phyloP scores from a whole-genome alignment of 2,888 invertebrate species.

The Orthosia gothica region DNA sequence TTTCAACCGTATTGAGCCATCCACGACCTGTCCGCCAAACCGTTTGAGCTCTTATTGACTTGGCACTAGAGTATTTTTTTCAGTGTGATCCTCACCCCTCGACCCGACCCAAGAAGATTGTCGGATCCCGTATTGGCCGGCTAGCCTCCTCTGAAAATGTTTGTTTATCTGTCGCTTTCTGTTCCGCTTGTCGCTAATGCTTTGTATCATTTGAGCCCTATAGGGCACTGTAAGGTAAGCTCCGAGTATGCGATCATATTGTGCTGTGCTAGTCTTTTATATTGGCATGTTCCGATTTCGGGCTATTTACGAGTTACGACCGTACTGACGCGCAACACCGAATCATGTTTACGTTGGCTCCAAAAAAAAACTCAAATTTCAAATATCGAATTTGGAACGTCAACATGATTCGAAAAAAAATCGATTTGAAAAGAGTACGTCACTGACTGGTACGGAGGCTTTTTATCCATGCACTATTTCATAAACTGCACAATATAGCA shows the following conservation, averaged over 20 bases:
- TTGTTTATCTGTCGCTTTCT: conserved; percentile 86
- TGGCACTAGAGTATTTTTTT: conserved; percentile 92
- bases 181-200: conserved; percentile 86
- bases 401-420: conserved; percentile 47
- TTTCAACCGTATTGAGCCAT: conserved; percentile 67
- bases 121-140: conserved; percentile 89
- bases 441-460: conserved; percentile 51
- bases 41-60: conserved; percentile 88
- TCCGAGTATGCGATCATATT: conserved; percentile 72
- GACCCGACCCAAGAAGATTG: conserved; percentile 91
- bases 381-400: conserved; percentile 53
- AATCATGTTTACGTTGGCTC: conserved; percentile 58
- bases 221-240: conserved; percentile 71
- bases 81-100: conserved; percentile 92
- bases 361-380: conserved; percentile 12
- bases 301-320: conserved; percentile 50
- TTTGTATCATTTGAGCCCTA: conserved; percentile 76
- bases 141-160: conserved; percentile 91
- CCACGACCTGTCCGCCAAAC: conserved; percentile 84
- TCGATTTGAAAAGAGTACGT: conserved; percentile 35
- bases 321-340: conserved; percentile 40
- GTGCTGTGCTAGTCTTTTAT: conserved; percentile 73
- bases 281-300: conserved; percentile 71
- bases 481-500: conserved; percentile 82
- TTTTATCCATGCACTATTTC: conserved; percentile 77